Conservation (phyloP, 92 coral and sea anemone species). For the Virgularia gustaviana region DNA sequence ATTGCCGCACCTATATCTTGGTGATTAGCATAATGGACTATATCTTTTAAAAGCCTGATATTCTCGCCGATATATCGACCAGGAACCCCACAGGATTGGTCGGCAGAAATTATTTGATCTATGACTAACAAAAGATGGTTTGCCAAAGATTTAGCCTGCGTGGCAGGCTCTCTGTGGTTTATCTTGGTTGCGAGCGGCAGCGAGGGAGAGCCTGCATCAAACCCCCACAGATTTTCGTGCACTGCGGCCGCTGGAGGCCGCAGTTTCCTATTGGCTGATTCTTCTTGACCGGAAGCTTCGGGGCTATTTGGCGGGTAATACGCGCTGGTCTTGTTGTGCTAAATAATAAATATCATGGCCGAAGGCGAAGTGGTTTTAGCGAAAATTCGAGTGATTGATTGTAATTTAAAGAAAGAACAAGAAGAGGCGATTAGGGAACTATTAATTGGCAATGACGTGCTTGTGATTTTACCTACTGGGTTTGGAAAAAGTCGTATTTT, state of each 20-base stretch:
- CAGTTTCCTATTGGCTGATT: constrained; percentile 13
- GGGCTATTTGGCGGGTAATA: neutral
- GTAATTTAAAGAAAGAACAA: constrained; percentile 7
- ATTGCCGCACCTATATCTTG: neutral
- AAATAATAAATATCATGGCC: neutral
- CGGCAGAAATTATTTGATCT: too few species aligned
- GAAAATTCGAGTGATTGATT: constrained; percentile 5
- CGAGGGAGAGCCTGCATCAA: too few species aligned
- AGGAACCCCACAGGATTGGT: too few species aligned
- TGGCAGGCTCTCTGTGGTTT: too few species aligned
- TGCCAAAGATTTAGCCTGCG: too few species aligned
- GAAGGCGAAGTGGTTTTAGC: neutral
- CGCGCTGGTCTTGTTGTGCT: neutral
- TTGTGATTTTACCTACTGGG: constrained; percentile 19
- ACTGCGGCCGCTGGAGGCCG: constrained; percentile 21
- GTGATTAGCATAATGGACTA: neutral
- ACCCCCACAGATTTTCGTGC: constrained; percentile 4
- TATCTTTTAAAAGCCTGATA: neutral
- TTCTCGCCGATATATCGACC: neutral
- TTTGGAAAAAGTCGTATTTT: constrained; percentile 17
- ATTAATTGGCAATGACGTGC: constrained; percentile 11
- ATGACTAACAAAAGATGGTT: too few species aligned
- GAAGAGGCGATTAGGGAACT: constrained; percentile 18
- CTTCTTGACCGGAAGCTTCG: neutral
- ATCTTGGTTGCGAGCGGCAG: too few species aligned